A percentile compares a stretch with the other conserved stretches of the same genome.
Evolutionary conservation across 2,888 invertebrate species (phyloP).

Genomic region (Dryocosmus kuriphilus): DNA sequence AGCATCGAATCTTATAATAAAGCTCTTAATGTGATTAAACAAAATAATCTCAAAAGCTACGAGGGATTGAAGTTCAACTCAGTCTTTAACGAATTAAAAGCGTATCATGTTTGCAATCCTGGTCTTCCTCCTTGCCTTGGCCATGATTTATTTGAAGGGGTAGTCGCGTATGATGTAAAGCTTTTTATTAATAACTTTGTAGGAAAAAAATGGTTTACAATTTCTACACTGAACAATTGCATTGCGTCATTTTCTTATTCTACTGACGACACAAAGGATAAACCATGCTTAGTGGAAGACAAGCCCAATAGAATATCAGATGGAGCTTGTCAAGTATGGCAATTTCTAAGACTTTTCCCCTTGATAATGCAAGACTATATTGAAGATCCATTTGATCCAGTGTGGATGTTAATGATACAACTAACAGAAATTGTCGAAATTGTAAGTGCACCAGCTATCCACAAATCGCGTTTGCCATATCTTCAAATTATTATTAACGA

Average conservation of each 20-base stretch:
- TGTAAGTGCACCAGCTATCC: neutral
- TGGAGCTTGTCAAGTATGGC: too few species aligned
- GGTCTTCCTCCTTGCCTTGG: too few species aligned
- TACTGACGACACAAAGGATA: slow-evolving; percentile 33
- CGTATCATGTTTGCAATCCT: too few species aligned
- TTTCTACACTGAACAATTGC: slow-evolving; percentile 23
- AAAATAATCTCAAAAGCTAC: too few species aligned
- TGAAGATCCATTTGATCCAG: neutral
- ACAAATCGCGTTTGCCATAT: neutral
- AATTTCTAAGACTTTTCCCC: slow-evolving; percentile 21
- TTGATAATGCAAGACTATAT: slow-evolving; percentile 45
- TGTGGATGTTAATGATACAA: too few species aligned
- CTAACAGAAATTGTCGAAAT: too few species aligned
- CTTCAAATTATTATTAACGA: neutral
- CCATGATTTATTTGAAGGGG: too few species aligned
- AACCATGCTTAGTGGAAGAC: slow-evolving; percentile 10
- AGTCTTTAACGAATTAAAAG: neutral
- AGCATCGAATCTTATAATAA: too few species aligned
- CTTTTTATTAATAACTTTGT: slow-evolving; percentile 16
- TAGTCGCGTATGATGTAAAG: too few species aligned
- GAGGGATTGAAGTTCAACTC: slow-evolving; percentile 47
- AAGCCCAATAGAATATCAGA: too few species aligned
- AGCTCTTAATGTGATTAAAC: neutral
- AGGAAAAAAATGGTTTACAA: slow-evolving; percentile 40
- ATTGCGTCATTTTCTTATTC: slow-evolving; percentile 38